Base-by-base conservation (phyloP, 2,888 invertebrate genomes). In the Dastarcus helophoroides region DNA sequence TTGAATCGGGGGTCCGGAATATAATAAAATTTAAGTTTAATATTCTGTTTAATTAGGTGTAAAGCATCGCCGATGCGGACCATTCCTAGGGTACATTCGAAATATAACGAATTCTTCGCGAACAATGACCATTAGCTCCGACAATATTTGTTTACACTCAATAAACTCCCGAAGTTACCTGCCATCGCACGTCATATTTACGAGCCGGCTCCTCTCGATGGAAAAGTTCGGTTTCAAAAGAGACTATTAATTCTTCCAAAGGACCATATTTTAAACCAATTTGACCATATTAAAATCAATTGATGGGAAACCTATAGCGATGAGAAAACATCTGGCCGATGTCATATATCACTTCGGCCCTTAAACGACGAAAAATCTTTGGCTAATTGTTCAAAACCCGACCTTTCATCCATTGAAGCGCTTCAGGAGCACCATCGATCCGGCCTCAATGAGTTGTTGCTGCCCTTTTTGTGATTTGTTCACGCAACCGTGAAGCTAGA, bases 221-320 rank as follows among this genome's bases (percentile, higher is more conserved):
- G 14, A 13, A 23, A 6, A 13, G 14, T 13, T 6, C 14, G 10
- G 6, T 9, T 14, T 14, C 6, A 46, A 44, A 44, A 37, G 41
- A 41, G 40, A 44, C 50, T 50, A 53, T 51, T 48, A 50, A 47
- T 48, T 45, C 43, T 37, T 46, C 40, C 47, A 50, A 48, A 46
- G 49, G 38, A 50, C 52, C 51, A 48, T 48, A 58, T 59, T 56
- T 56, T 57, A 57, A 57, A 55, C 50, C 58, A 59, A 59, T 59
- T 58, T 59, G 58, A 56, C 56, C 55, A 54, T 54, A 57, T 58
- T 58, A 58, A 54, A 56, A 43, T 50, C 50, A 51, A 56, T 53
- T 52, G 54, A 54, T 53, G 48, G 34, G 46, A 44, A 40, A 39
- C 43, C 26, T 41, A 29, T 6, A 24, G 16, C 10, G 14, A 9